Percentiles rank a stretch among this genome's conserved stretches.
phyloP scores from a whole-genome alignment of 2,797 vertebrate species.

The Aplochiton taeniatus region DNA sequence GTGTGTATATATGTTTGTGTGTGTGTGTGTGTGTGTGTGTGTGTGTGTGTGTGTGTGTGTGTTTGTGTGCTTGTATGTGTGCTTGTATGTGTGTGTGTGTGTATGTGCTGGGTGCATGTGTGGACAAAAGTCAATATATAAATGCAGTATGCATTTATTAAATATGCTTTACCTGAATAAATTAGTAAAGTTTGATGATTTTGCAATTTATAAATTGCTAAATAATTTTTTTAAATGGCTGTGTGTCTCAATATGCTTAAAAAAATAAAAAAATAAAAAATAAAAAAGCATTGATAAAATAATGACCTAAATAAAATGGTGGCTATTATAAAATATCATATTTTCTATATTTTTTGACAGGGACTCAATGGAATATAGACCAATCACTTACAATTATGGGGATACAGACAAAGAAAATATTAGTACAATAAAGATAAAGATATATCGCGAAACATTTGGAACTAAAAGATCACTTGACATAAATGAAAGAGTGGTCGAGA shows the following conservation, averaged over 20 bases:
- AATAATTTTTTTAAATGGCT: slow-evolving; percentile 25
- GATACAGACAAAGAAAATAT: no score
- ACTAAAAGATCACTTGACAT: no score
- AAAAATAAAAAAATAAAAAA: not conserved
- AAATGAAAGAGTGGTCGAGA: no score
- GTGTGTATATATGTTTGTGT: not conserved
- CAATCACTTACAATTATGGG: no score
- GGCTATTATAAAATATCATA: not conserved
- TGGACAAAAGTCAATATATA: not conserved
- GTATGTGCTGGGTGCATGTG: not conserved
- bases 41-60: slow-evolving; percentile 31
- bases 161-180: not conserved
- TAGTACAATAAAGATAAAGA: no score
- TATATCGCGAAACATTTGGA: no score
- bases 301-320: not conserved
- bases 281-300: not conserved
- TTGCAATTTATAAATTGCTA: slow-evolving; percentile 31
- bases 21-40: not conserved
- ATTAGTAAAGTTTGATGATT: slow-evolving; percentile 47
- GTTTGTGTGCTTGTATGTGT: slow-evolving; percentile 29
- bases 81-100: slow-evolving; percentile 18
- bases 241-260: not conserved
- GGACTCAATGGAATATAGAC: no score
- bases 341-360: not conserved
- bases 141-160: not conserved